Evolutionary conservation across 2,113 vertebrate genomes (phyloP).

Genomic region (Laterallus jamaicensis): DNA sequence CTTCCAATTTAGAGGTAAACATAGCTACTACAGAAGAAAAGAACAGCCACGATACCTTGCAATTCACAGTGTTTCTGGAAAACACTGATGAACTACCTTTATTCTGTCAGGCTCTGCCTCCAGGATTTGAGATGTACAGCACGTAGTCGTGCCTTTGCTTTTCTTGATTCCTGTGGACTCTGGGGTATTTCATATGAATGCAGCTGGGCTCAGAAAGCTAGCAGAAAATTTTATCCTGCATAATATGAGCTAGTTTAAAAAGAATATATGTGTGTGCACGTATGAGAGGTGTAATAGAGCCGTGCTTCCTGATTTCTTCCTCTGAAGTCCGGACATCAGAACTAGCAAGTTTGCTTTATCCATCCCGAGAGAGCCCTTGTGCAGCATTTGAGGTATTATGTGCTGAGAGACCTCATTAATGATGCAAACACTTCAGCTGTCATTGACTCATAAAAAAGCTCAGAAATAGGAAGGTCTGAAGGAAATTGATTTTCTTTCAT

Average conservation of each 20-base stretch:
- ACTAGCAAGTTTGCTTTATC: neutral
- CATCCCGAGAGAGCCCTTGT: constrained; percentile 2
- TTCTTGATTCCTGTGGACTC: neutral
- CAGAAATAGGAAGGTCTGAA: constrained; percentile 56
- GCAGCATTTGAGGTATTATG: constrained; percentile 37
- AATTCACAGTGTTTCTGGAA: neutral
- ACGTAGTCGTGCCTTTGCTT: neutral
- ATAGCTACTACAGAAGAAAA: neutral
- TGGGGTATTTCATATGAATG: neutral
- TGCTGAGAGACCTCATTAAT: constrained; percentile 60
- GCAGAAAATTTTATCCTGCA: neutral
- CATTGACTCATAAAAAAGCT: constrained; percentile 63
- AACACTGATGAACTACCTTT: neutral
- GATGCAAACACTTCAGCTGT: constrained; percentile 68
- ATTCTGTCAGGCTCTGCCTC: neutral
- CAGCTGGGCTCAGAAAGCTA: neutral
- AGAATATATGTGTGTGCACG: neutral
- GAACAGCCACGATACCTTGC: neutral
- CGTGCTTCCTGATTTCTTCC: neutral
- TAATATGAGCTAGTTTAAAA: neutral
- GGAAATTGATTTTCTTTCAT: constrained; percentile 75
- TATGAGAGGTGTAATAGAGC: neutral
- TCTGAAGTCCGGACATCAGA: constrained; percentile 2
- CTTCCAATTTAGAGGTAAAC: neutral
- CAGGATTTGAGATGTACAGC: neutral